Evolutionary conservation across 2,113 vertebrate species (phyloP).

Genomic region (Nerophis lumbriciformis): DNA sequence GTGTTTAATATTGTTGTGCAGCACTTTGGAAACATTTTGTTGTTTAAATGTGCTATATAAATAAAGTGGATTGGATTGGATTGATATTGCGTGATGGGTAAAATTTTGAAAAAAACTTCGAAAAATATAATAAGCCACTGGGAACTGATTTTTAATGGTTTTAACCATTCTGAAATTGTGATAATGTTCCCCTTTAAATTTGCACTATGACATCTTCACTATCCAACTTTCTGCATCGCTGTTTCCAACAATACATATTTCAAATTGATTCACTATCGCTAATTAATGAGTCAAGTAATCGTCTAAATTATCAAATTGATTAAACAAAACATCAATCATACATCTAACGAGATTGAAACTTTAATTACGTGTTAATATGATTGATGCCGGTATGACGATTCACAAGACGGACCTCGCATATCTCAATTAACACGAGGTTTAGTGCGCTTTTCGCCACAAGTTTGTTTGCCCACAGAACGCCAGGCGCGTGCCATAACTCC

Average conservation of each 20-base stretch:
- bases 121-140: no score
- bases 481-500: conserved; percentile 1
- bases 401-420: conserved; percentile 16
- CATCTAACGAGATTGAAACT: conserved; percentile 27
- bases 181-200: no score
- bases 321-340: conserved; percentile 42
- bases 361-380: conserved; percentile 41
- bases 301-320: conserved; percentile 28
- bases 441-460: conserved; percentile 14
- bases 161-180: no score
- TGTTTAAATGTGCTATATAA: no score
- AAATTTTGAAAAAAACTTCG: no score
- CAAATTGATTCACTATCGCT: conserved; percentile 21
- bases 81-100: no score
- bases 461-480: conserved; percentile 10
- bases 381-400: conserved; percentile 24
- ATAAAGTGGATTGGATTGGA: no score
- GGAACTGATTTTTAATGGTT: no score
- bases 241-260: conserved; percentile 7
- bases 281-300: conserved; percentile 29
- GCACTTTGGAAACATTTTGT: no score
- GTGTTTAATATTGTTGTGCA: no score
- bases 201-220: neutral
- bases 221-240: neutral
- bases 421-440: conserved; percentile 43